Evolutionary conservation across 2,888 invertebrate genomes (phyloP).

Genomic region (Masnerella sp.): DNA sequence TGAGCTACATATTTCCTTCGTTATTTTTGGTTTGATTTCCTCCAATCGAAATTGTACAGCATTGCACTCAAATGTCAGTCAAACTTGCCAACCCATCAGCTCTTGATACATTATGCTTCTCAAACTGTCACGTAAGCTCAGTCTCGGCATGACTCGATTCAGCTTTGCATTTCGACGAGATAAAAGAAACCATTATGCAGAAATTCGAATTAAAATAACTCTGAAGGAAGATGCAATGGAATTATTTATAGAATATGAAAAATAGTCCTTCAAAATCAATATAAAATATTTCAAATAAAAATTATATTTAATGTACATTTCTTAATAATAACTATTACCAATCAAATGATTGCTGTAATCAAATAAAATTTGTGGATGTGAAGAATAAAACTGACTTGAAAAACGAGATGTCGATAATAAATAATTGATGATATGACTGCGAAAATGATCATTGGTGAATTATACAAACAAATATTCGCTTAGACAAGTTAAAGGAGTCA

Average conservation of each 20-base stretch:
- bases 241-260: background rate
- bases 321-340: too few species aligned
- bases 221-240: background rate
- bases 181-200: constrained; percentile 10
- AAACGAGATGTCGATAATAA: background rate
- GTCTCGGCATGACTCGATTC: constrained; percentile 29
- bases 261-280: background rate
- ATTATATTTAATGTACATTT: too few species aligned
- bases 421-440: background rate
- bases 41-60: constrained; percentile 23
- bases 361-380: too few species aligned
- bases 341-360: too few species aligned
- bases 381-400: background rate
- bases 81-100: constrained; percentile 47
- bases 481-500: background rate
- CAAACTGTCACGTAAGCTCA: constrained; percentile 42
- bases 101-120: constrained; percentile 46
- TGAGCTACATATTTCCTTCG: constrained; percentile 9
- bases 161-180: constrained; percentile 4
- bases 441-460: background rate
- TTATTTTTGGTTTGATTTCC: constrained; percentile 27
- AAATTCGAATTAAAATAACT: background rate
- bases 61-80: constrained; percentile 41
- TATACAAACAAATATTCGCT: constrained; percentile 1
- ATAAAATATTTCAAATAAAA: background rate